phyloP scores from a whole-genome alignment of 2,888 invertebrate species.

The Drosophila atroscutellata region DNA sequence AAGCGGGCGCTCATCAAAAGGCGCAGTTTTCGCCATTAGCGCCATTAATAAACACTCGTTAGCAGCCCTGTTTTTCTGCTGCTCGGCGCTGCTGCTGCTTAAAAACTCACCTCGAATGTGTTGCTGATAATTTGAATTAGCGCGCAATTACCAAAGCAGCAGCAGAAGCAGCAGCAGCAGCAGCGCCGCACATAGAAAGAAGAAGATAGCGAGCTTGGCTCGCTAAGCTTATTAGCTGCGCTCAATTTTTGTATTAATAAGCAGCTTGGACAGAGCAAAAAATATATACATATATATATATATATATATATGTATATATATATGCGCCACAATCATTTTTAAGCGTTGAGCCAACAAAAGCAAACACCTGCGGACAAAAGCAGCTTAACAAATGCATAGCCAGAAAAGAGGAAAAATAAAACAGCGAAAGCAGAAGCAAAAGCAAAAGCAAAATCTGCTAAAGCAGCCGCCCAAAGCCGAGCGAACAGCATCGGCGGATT shows the following conservation, averaged over 20 bases:
- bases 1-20: conserved; percentile 72
- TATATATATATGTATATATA: background rate
- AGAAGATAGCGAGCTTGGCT: conserved; percentile 6
- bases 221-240: conserved; percentile 72
- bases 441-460: conserved; percentile 20
- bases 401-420: background rate
- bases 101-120: conserved; percentile 63
- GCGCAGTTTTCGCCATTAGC: conserved; percentile 75
- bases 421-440: conserved; percentile 15
- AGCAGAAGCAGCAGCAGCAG: conserved; percentile 6
- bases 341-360: conserved; percentile 77
- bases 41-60: conserved; percentile 80
- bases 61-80: conserved; percentile 40
- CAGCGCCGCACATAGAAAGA: background rate
- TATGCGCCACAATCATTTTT: conserved; percentile 44
- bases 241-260: conserved; percentile 74
- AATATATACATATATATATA: background rate
- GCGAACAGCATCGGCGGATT: conserved; percentile 31
- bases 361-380: conserved; percentile 80
- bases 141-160: conserved; percentile 67
- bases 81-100: conserved; percentile 3
- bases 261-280: conserved; percentile 69
- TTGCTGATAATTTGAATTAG: conserved; percentile 79
- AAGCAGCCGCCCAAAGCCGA: conserved; percentile 39
- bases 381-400: conserved; percentile 69